Conservation (phyloP, 2,113 vertebrate genomes). For the Aythya baeri region DNA sequence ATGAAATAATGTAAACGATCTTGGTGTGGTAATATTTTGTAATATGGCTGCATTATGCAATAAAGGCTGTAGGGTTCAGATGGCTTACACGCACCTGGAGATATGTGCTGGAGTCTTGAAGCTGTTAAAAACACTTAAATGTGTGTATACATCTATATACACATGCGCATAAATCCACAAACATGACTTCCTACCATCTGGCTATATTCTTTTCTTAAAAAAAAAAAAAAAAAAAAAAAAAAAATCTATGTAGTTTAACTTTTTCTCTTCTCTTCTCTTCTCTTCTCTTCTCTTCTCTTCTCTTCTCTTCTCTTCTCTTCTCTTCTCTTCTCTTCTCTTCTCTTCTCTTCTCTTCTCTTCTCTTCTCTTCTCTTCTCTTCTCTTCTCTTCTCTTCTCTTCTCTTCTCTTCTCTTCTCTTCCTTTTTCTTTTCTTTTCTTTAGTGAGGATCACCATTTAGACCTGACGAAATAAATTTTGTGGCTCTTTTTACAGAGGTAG, state of each 20-base stretch:
- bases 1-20: constrained; percentile 62
- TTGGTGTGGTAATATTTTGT: constrained; percentile 51
- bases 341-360: too few species aligned
- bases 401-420: not conserved
- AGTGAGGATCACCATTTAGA: not conserved
- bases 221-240: too few species aligned
- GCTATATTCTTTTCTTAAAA: not conserved
- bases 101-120: not conserved
- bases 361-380: too few species aligned
- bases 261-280: not conserved
- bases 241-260: not conserved
- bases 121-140: not conserved
- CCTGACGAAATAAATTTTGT: not conserved
- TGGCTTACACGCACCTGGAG: constrained; percentile 17
- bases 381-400: too few species aligned
- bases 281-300: too few species aligned
- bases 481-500: not conserved
- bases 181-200: not conserved
- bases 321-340: too few species aligned
- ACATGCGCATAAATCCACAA: not conserved
- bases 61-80: constrained; percentile 12
- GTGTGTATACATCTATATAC: not conserved
- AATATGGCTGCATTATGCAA: constrained; percentile 50
- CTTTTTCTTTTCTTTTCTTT: not conserved
- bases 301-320: too few species aligned